Base-by-base conservation (phyloP, 2,888 invertebrate species). In the Ctenicera cuprea region DNA sequence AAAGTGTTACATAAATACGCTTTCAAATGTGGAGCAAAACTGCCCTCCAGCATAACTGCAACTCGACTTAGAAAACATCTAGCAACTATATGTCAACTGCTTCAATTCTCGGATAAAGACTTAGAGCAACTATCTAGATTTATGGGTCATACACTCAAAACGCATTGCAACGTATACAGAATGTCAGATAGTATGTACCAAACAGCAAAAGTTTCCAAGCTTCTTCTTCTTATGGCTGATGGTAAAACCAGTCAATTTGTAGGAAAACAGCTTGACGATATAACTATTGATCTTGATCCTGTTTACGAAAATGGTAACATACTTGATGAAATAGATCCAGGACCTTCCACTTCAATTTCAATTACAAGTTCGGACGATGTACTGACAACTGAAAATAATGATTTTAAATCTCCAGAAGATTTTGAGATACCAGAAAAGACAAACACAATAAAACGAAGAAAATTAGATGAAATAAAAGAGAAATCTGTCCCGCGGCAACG, bases 1-100 rank as follows among this genome's bases (percentile, higher is more conserved):
- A 77, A 78, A 71, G 18, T 76, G 43, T 33, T 79, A 45, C 22
- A 73, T 18, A 79, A 79, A 61, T 74, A 78, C 73, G n/a, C n/a
- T 76, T 70, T 1, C 7, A 75, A 77, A 48, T 76, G 73, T 76
- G 72, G 63, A 12, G 18, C 63, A 1, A 26, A 74, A 18, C 26
- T 43, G 9, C 72, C 72, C 7, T 50, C 26, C 3, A 69, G 73
- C 57, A 70, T 74, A 26, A 70, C 33, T 22, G 78, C 78, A 7
- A 78, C 78, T 26, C 61, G 43, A 54, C 52, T 78, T 5, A 59
- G 77, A 37, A 79, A 79, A 74, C 77, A 79, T 71, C 48, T 76
- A 0, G 78, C 79, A 3, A 79, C 74, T 0, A 20, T 61, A 1
- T 26, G 38, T 8, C 61, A 61, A 14, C 16, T 61, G 12, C 22